Evolutionary conservation across 2,888 invertebrate genomes (phyloP).

Genomic region (Dendrolimus houi): DNA sequence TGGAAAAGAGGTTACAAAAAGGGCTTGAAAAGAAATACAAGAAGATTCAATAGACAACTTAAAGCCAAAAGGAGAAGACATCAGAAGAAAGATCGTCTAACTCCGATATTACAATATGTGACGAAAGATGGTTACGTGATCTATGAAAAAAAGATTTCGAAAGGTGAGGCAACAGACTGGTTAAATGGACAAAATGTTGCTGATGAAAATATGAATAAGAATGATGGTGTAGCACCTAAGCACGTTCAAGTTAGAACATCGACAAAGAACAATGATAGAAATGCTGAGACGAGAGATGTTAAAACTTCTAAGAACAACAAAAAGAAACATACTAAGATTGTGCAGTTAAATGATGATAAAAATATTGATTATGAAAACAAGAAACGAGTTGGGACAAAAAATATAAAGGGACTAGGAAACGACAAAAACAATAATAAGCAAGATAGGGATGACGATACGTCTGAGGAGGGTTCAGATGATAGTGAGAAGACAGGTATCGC

Average conservation of each 20-base stretch:
- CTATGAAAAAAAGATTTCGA: slow-evolving; percentile 55
- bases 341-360: neutral
- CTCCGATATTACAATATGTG: slow-evolving; percentile 59
- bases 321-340: neutral
- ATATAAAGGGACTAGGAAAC: slow-evolving; percentile 4
- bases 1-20: slow-evolving; percentile 11
- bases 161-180: slow-evolving; percentile 57
- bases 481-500: slow-evolving; percentile 5
- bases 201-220: slow-evolving; percentile 5
- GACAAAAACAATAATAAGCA: neutral
- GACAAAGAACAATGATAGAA: slow-evolving; percentile 4
- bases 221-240: slow-evolving; percentile 9
- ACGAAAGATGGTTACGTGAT: slow-evolving; percentile 65
- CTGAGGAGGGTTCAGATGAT: slow-evolving; percentile 1
- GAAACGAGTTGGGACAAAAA: slow-evolving; percentile 2
- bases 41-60: slow-evolving; percentile 20
- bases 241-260: slow-evolving; percentile 8
- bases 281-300: slow-evolving; percentile 5
- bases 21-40: slow-evolving; percentile 5
- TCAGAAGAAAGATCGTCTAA: slow-evolving; percentile 31
- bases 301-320: neutral
- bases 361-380: neutral
- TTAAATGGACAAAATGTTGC: slow-evolving; percentile 23
- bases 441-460: neutral
- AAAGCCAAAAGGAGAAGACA: slow-evolving; percentile 17